Conservation (phyloP, 1,140 invertebrate species). For the Drosophila bocqueti region DNA sequence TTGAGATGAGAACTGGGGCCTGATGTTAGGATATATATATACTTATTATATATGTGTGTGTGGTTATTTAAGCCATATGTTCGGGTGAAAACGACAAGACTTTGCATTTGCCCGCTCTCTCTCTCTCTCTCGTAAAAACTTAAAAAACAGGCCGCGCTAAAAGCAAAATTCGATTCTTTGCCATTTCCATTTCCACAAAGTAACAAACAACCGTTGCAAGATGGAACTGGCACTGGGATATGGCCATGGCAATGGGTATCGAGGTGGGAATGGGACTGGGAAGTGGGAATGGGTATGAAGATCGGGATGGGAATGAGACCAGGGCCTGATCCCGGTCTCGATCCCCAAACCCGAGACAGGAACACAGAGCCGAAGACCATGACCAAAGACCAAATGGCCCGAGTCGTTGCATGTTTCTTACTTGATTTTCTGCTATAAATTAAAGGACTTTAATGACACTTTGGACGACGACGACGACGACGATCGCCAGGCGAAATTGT, state of each 20-base stretch:
- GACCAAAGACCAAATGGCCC: constrained; percentile 56
- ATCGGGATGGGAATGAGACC: constrained; percentile 27
- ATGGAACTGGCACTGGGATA: constrained; percentile 40
- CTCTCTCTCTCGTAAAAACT: constrained; percentile 47
- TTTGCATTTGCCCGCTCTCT: constrained; percentile 13
- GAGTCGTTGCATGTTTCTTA: constrained; percentile 81
- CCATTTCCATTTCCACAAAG: constrained; percentile 72
- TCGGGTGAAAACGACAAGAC: constrained; percentile 74
- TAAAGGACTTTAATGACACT: constrained; percentile 84
- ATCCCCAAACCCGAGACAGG: constrained; percentile 29
- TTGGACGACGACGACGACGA: constrained; percentile 62
- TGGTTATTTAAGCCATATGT: constrained; percentile 71
- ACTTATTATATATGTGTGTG: neutral
- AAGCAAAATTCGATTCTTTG: constrained; percentile 81
- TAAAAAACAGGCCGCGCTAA: constrained; percentile 78
- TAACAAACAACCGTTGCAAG: constrained; percentile 78
- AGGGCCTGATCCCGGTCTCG: constrained; percentile 19
- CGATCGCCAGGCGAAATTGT: constrained; percentile 78
- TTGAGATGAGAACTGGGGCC: constrained; percentile 27
- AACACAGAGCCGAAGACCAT: constrained; percentile 51
- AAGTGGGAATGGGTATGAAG: constrained; percentile 27
- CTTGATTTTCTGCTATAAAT: constrained; percentile 84
- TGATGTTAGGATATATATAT: constrained; percentile 30
- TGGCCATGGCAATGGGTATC: constrained; percentile 19
- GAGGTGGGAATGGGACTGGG: constrained; percentile 26